Evolutionary conservation across 2,113 vertebrate genomes (phyloP), one percentile per base, ranked within the genome.

Genomic region (Diadophis punctatus): DNA sequence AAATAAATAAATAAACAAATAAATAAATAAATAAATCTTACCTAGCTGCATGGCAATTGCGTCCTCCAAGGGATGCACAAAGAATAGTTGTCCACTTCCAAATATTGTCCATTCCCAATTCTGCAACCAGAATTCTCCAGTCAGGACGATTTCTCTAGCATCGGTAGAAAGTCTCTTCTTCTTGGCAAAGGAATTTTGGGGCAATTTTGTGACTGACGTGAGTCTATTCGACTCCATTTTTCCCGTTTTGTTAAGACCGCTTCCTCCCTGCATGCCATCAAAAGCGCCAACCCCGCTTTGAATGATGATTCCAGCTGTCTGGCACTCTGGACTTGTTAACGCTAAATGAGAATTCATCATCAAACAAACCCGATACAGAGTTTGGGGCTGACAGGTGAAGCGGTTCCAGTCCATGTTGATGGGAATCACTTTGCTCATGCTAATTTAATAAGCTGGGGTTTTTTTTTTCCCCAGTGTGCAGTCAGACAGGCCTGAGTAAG

Each of bases 141-240:
- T 56, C 74, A 85, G 80, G 48, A 46, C 9, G 0, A 22, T 46
- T 86, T 48, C 27, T 53, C 85, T 27, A 20, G 43, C 90, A 60
- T 27, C 12, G 8, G 14, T 11, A 25, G 23, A 34, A 46, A 85
- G 3, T 14, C 34, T 18, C 51, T 27, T 43, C 68, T 85, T 30
- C 46, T n/a, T 23, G 27, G 52, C 90, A 34, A n/a, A 43, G 10
- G 43, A 48, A 18, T 30, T 74, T 92, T 25, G 46, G 90, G 89
- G 94, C 91, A 92, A 94, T 96, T 94, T 74, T 92, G 91, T 93
- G 89, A 87, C 14, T 89, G 87, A 56, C 4, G 1, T 46, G 25
- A 43, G 87, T 56, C 27, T 56, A 34, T 84, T 68, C 63, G 91
- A 8, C 20, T 3, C 43, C 20, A 1, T 63, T 86, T 34, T 30